These are phyloP conservation scores for Nycteola revayana DNA, from an alignment of 2,888 invertebrate species.

Conservation along the genomic window DNA sequence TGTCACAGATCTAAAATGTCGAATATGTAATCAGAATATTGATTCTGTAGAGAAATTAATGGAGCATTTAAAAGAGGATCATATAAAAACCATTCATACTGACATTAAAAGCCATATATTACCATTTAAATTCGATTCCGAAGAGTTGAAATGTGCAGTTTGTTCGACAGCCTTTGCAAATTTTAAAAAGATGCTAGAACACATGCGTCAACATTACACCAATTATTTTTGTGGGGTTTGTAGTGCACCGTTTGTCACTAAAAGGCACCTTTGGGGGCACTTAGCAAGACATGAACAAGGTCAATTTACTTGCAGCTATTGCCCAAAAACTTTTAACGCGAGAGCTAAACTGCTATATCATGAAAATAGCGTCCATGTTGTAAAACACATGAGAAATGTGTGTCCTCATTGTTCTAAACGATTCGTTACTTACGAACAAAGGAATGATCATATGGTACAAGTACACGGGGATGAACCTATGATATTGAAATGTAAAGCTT, in stretches of 20 bases:
- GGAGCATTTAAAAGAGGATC: constrained; percentile 17
- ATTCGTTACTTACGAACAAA: constrained; percentile 28
- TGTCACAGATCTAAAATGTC: constrained; percentile 19
- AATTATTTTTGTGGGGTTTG: constrained; percentile 52
- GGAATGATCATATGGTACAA: constrained; percentile 29
- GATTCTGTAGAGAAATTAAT: constrained; percentile 12
- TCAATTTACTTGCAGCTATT: constrained; percentile 46
- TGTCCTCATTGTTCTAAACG: constrained; percentile 38
- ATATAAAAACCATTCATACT: constrained; percentile 8
- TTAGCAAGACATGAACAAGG: constrained; percentile 31
- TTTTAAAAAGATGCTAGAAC: constrained; percentile 45
- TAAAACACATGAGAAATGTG: constrained; percentile 12
- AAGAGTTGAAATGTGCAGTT: constrained; percentile 41
- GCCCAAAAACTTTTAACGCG: constrained; percentile 57
- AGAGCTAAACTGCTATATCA: constrained; percentile 50
- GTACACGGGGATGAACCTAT: constrained; percentile 38
- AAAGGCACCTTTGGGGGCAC: constrained; percentile 1
- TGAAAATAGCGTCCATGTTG: constrained; percentile 32
- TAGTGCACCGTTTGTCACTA: constrained; percentile 23
- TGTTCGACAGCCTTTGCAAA: constrained; percentile 42
- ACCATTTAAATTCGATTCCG: constrained; percentile 50
- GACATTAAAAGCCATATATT: constrained; percentile 45
- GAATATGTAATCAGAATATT: constrained; percentile 9
- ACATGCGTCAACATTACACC: constrained; percentile 53
- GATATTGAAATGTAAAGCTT: constrained; percentile 48